Base-by-base conservation (phyloP, 2,113 vertebrate genomes). In the Megalops atlanticus region DNA sequence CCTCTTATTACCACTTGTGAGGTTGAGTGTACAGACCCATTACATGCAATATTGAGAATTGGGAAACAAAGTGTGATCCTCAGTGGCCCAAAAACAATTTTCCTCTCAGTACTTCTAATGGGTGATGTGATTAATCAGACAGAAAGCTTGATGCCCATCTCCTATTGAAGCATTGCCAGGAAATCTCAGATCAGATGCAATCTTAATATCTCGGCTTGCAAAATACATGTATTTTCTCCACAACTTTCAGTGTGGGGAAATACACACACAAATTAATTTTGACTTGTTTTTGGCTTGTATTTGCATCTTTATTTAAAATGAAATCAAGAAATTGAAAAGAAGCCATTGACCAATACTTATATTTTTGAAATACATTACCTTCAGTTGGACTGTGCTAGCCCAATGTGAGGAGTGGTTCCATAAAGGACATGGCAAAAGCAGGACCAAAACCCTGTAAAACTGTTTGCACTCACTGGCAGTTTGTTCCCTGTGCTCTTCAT, bases 1-100 rank as follows among this genome's bases (percentile, higher is more conserved):
- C 39, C 40, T 70, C 74, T 76, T 76, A 45, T 33, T 81, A 58
- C 52, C 31, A 45, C 80, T 81, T 76, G 54, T 69, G 39, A 76
- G 33, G 74, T 39, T 69, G 54, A 69, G 74, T 39, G 40, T 40
- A 45, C 74, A 70, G 74, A 69, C 74, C 33, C 54, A 36, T 74
- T 76, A 33, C 16, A 47, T 27, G 52, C 41, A 76, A 81, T 81
- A 36, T 69, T 47, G 74, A 76, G 41, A 33, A 47, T 76, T 7
- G 54, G 41, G 72, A 75, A 81, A 68, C 72, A 81, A 76, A 41
- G 39, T 21, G 40, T 47, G 74, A 36, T 76, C 2, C 40, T 39
- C 45, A 16, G 15, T 31, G 74, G 73, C 73, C 43, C 16, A 43
- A 75, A 75, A 45, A 38, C 15, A 38, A 72, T 72, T 72, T 39